Conservation (phyloP, 1,140 invertebrate genomes). For the Monochamus saltuarius region DNA sequence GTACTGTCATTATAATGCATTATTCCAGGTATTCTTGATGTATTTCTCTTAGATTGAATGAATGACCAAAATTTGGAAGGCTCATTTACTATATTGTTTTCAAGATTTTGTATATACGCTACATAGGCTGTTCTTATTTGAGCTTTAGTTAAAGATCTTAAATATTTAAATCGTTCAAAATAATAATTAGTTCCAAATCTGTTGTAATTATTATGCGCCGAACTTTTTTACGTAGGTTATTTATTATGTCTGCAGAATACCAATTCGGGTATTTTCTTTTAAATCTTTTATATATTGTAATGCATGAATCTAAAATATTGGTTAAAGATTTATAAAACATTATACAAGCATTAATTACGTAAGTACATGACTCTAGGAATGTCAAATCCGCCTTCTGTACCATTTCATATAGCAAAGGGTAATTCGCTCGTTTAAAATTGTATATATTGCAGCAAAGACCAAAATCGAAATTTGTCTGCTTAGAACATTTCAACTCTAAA, state of each 20-base stretch:
- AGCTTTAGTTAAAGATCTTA: constrained; percentile 4
- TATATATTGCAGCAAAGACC: not conserved
- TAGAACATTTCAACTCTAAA: not conserved
- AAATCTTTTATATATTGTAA: not conserved
- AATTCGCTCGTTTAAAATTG: constrained; percentile 4
- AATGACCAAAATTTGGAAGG: constrained; percentile 3
- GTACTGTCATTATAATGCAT: constrained; percentile 7
- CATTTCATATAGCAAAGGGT: constrained; percentile 3
- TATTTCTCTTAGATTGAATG: constrained; percentile 11
- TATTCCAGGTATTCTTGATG: constrained; percentile 13
- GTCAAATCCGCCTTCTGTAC: not conserved
- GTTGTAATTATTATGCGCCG: not conserved
- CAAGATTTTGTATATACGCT: not conserved
- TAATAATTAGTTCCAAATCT: not conserved
- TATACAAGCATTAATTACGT: too few species aligned
- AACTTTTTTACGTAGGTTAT: not conserved
- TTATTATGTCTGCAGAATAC: constrained; percentile 2
- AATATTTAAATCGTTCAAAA: constrained; percentile 6
- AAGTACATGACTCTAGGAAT: not conserved
- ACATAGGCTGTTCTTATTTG: not conserved
- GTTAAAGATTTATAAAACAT: constrained; percentile 1
- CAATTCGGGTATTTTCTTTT: constrained; percentile 2
- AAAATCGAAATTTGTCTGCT: not conserved
- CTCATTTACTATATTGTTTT: not conserved
- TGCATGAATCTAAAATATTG: constrained; percentile 4